A percentile compares a stretch with the other conserved stretches of the same genome.
phyloP scores from a whole-genome alignment of 2,113 vertebrate genomes.

The Azemiops feae region DNA sequence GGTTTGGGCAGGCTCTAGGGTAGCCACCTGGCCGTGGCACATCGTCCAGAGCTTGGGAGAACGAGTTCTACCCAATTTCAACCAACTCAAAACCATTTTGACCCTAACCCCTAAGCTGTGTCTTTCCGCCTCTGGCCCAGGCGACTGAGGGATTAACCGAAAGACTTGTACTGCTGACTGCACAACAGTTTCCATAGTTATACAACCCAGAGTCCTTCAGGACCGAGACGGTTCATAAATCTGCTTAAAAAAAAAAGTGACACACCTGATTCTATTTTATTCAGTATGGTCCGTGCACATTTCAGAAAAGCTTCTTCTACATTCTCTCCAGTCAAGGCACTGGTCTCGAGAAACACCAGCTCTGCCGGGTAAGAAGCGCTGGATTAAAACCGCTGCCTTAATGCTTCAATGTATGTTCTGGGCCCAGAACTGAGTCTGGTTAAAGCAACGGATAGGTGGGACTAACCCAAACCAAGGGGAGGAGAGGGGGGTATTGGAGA shows the following conservation, averaged over 20 bases:
- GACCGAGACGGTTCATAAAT: not conserved
- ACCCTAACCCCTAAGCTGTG: not conserved
- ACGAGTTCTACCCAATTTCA: not conserved
- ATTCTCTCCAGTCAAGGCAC: conserved; percentile 89
- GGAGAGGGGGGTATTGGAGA: not conserved
- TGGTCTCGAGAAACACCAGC: conserved; percentile 91
- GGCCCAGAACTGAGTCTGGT: not conserved
- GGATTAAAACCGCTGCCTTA: not conserved
- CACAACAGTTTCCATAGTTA: not conserved
- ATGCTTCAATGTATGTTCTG: not conserved
- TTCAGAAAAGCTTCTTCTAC: conserved; percentile 91
- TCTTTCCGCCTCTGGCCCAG: not conserved
- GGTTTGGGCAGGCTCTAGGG: not conserved
- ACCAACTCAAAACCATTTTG: not conserved
- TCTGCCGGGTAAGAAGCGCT: conserved; percentile 60
- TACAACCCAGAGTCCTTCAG: not conserved
- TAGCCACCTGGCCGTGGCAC: not conserved
- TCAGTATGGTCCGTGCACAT: conserved; percentile 88
- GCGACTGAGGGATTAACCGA: not conserved
- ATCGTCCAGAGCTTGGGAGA: not conserved
- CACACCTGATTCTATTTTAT: conserved; percentile 90
- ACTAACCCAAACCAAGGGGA: too few species aligned
- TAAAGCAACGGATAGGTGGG: not conserved
- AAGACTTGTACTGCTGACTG: not conserved
- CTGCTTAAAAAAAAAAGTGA: not conserved